Evolutionary conservation across 64 coral and sea anemone species (phyloP).

Genomic region (Porites lutea): DNA sequence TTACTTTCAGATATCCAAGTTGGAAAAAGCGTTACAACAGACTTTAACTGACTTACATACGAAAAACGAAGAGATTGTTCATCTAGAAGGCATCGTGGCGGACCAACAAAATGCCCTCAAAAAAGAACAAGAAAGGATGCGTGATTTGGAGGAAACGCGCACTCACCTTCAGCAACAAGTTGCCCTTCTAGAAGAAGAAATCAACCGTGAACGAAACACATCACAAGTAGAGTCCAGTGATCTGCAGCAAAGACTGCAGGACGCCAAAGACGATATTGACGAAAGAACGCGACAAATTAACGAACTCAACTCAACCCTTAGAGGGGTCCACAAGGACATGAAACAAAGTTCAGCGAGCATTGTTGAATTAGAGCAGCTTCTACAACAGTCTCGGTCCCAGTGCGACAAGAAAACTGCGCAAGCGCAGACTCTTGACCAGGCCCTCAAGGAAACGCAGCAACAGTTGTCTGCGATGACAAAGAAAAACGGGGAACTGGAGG

Average conservation of each 20-base stretch:
- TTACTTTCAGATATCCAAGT: slow-evolving; percentile 74
- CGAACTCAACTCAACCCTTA: slow-evolving; percentile 85
- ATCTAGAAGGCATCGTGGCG: slow-evolving; percentile 76
- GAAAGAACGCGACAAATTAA: slow-evolving; percentile 87
- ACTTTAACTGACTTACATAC: slow-evolving; percentile 63
- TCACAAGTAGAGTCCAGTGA: slow-evolving; percentile 77
- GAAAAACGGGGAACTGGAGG: slow-evolving; percentile 86
- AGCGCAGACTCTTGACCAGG: slow-evolving; percentile 87
- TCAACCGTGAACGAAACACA: slow-evolving; percentile 80
- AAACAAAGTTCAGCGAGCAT: slow-evolving; percentile 93
- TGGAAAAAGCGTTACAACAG: slow-evolving; percentile 79
- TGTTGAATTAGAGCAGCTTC: slow-evolving; percentile 88
- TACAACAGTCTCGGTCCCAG: slow-evolving; percentile 83
- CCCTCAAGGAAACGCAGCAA: slow-evolving; percentile 80
- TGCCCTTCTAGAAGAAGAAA: slow-evolving; percentile 81
- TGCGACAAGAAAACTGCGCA: slow-evolving; percentile 83
- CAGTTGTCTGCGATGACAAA: slow-evolving; percentile 73
- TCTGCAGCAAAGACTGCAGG: slow-evolving; percentile 72
- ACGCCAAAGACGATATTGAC: slow-evolving; percentile 78
- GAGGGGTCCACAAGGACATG: slow-evolving; percentile 94
- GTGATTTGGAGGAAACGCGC: slow-evolving; percentile 75
- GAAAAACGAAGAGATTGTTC: slow-evolving; percentile 63
- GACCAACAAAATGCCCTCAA: slow-evolving; percentile 80
- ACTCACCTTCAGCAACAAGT: slow-evolving; percentile 89
- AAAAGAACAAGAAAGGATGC: slow-evolving; percentile 69